Conservation (phyloP, 2,888 invertebrate genomes). For the Drosophila neotestacea region DNA sequence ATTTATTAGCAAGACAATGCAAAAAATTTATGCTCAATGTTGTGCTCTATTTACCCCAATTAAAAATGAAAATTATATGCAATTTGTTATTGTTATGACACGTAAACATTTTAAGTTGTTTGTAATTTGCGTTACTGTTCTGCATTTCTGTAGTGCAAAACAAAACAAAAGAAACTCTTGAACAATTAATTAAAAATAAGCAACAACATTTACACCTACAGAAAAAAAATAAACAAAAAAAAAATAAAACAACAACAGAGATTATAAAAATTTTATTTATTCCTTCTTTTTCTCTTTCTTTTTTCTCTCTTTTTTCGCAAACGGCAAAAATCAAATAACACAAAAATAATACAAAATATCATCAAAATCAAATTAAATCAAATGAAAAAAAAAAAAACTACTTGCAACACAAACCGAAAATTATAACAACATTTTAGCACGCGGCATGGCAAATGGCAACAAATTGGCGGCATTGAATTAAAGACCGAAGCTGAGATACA, state of each 20-base stretch:
- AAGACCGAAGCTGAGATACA: constrained; percentile 42
- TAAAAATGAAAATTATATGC: constrained; percentile 25
- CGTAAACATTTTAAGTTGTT: constrained; percentile 68
- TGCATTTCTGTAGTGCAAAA: constrained; percentile 57
- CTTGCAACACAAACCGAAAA: constrained; percentile 39
- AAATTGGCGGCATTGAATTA: constrained; percentile 61
- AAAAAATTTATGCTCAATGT: constrained; percentile 54
- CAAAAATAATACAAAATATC: constrained; percentile 23
- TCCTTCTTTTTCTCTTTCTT: constrained; percentile 78
- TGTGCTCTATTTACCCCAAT: constrained; percentile 54
- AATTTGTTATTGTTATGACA: constrained; percentile 58
- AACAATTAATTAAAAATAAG: constrained; percentile 53
- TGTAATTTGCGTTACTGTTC: constrained; percentile 51
- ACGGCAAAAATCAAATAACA: constrained; percentile 40
- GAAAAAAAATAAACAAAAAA: constrained; percentile 11
- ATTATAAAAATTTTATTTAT: constrained; percentile 76
- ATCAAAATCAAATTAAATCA: neutral
- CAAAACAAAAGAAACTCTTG: constrained; percentile 20
- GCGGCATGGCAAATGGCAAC: constrained; percentile 32
- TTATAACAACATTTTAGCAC: constrained; percentile 48
- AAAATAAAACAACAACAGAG: constrained; percentile 66
- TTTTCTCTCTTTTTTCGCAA: constrained; percentile 70
- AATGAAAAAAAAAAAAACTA: constrained; percentile 18
- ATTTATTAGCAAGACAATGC: constrained; percentile 42
- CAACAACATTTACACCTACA: constrained; percentile 46